phyloP scores from a whole-genome alignment of 2,113 vertebrate species.

The Rana temporaria region DNA sequence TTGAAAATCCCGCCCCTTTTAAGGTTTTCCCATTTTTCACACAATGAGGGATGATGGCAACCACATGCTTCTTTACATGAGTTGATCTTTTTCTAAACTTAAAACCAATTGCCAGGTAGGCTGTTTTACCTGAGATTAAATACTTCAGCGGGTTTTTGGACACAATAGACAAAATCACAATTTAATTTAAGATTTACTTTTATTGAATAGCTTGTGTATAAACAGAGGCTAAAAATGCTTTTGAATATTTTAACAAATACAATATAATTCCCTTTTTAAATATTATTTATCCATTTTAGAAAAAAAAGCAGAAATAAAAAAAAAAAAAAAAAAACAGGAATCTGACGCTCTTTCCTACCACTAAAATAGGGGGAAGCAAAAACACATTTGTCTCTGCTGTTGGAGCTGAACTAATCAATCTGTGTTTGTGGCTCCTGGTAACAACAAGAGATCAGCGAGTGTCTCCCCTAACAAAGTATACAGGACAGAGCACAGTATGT shows the following conservation, averaged over 20 bases:
- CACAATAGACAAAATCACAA: not conserved
- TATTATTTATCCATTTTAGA: slow-evolving; percentile 62
- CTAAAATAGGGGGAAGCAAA: not conserved
- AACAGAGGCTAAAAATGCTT: slow-evolving; percentile 75
- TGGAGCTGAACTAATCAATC: not conserved
- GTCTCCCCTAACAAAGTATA: not conserved
- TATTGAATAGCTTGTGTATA: slow-evolving; percentile 78
- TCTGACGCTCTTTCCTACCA: slow-evolving; percentile 8
- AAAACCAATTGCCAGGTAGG: no score
- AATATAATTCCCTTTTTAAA: slow-evolving; percentile 67
- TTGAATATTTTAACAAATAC: slow-evolving; percentile 61
- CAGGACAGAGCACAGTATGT: not conserved
- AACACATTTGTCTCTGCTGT: not conserved
- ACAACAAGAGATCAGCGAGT: not conserved
- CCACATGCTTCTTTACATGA: no score
- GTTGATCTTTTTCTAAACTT: no score
- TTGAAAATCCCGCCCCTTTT: no score
- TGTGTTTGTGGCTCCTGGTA: slow-evolving; percentile 40
- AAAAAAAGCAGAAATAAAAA: slow-evolving; percentile 55
- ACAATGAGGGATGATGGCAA: no score
- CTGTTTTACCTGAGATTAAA: no score
- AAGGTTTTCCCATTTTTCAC: no score
- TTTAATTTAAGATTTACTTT: slow-evolving; percentile 58
- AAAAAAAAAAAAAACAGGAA: slow-evolving; percentile 20
- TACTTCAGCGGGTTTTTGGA: no score